Evolutionary conservation across 1,140 invertebrate genomes (phyloP), one percentile per base, ranked within the genome.

Genomic region (Gryllus bimaculatus): DNA sequence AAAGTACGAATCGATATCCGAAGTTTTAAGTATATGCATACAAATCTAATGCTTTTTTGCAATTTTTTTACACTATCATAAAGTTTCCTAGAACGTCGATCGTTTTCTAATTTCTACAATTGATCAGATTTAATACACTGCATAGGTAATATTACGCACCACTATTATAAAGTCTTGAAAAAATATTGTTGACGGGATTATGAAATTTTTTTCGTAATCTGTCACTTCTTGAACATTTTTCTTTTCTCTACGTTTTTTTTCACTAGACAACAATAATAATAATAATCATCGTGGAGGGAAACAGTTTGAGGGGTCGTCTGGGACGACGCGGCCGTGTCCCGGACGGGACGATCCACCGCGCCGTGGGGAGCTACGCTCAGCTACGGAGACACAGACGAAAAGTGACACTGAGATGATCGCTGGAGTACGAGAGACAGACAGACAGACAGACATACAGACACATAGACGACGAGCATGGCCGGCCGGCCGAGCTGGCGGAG

Each of bases 1-100:
- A 18, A 66, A 66, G 54, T 66, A 66, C 54, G 54, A 66, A 66
- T 66, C 7, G 54, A 66, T 66, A 66, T 66, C 18, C 54, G 54
- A 66, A 66, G 54, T 66, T 18, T 8, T 66, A 66, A 66, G 54
- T 66, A 66, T 66, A 66, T 66, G 54, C 54, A 18, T 66, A 66
- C 54, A 66, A 66, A 66, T 66, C 54, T 66, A 66, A 66, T 66
- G 54, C 54, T 66, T 66, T 66, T 66, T 66, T 66, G 54, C 54
- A 10, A 66, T 66, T 66, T 66, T 66, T 66, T 13, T 13, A 66
- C 54, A 66, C 54, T 66, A 66, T 66, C 54, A 66, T 66, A 66
- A 66, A 66, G 54, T 66, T 66, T 66, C 18, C 54, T 66, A 66
- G 54, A 13, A 66, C 54, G 54, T 66, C 54, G 54, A 66, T 66